Conservation (phyloP, 2,888 invertebrate species). For the Aricia artaxerxes region DNA sequence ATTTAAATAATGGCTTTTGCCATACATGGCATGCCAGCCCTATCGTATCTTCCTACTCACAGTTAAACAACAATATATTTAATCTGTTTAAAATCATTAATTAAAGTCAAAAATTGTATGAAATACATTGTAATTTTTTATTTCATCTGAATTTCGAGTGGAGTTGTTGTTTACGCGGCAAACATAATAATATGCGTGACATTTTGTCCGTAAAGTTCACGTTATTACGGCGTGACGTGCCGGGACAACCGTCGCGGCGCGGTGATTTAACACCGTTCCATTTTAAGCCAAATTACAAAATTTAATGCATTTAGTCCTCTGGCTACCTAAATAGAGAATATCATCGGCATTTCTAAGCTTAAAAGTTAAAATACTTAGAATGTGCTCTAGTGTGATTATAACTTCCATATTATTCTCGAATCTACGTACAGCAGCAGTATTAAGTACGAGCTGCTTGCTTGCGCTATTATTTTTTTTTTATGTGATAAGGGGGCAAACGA, state of each 20-base stretch:
- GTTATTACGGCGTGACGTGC: background rate
- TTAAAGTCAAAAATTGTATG: background rate
- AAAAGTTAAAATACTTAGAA: background rate
- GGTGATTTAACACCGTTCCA: background rate
- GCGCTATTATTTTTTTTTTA: too few species aligned
- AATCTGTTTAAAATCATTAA: background rate
- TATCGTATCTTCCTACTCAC: too few species aligned
- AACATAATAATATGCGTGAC: constrained; percentile 26
- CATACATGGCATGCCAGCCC: too few species aligned
- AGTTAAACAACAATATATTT: too few species aligned
- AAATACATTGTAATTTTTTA: background rate
- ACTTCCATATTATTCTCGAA: background rate
- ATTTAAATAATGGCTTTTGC: too few species aligned
- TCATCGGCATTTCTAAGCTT: background rate
- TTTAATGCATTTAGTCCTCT: background rate
- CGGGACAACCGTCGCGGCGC: background rate
- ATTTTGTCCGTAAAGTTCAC: constrained; percentile 12
- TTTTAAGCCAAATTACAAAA: background rate
- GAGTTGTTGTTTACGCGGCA: constrained; percentile 20
- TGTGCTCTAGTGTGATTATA: background rate
- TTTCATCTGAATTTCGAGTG: constrained; percentile 3
- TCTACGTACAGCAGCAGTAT: background rate
- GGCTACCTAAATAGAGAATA: background rate
- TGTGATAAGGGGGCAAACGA: too few species aligned
- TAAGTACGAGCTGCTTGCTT: too few species aligned